Evolutionary conservation across 2,113 vertebrate species (phyloP).

Genomic region (Aphyosemion australe): DNA sequence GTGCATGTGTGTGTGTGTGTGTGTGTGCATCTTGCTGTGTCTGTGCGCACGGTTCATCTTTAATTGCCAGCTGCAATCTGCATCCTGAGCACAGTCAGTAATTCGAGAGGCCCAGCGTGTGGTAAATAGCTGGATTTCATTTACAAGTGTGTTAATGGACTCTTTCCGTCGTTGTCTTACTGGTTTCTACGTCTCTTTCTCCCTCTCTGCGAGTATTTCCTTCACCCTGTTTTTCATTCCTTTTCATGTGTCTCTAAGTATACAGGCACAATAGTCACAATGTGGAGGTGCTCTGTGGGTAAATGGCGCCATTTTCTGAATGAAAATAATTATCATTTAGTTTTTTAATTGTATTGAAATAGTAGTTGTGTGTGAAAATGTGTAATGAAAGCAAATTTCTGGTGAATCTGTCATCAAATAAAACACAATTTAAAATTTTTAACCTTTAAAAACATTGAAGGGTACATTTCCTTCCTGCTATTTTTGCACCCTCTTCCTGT

Average conservation of each 20-base stretch:
- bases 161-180: constrained; percentile 58
- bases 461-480: constrained; percentile 40
- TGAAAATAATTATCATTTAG: not conserved
- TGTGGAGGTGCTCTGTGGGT: constrained; percentile 9
- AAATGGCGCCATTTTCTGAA: constrained; percentile 33
- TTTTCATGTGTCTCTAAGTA: constrained; percentile 21
- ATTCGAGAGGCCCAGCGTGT: constrained; percentile 67
- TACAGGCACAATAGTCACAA: not conserved
- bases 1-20: constrained; percentile 17
- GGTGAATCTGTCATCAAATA: too few relatives aligned
- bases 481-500: constrained; percentile 41
- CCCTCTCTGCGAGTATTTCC: not conserved
- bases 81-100: constrained; percentile 69
- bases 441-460: not conserved
- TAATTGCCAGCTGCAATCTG: constrained; percentile 76
- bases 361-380: too few relatives aligned
- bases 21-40: constrained; percentile 13
- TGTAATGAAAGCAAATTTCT: too few relatives aligned
- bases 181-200: constrained; percentile 19
- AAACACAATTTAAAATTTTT: too few relatives aligned
- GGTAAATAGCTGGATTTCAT: constrained; percentile 73
- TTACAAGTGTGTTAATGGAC: constrained; percentile 73
- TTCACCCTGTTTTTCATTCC: not conserved
- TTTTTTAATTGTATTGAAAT: too few relatives aligned
- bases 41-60: constrained; percentile 58